Evolutionary conservation across 1,140 invertebrate genomes (phyloP), one percentile per base, ranked within the genome.

Genomic region (Mactra quadrangularis): DNA sequence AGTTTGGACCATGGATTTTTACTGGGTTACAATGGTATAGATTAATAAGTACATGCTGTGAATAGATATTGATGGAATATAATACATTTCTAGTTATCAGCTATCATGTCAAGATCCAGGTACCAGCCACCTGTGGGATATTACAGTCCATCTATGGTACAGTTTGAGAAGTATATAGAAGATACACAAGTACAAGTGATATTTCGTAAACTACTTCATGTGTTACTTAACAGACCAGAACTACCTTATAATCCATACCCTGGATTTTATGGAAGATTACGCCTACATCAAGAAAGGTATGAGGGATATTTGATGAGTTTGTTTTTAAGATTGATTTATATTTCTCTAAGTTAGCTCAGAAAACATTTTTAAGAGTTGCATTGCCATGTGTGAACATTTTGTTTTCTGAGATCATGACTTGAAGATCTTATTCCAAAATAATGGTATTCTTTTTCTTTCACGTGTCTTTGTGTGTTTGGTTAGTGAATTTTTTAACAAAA

Each of bases 241-340:
- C 38, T 84, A 11, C 82, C 82, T 9, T 84, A 84, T 31, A 84
- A 84, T 31, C 82, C 82, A 22, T 84, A 78, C 29, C 82, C 82
- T 29, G 82, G 82, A 22, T 78, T 84, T 38, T 41, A 57, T 52
- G 68, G 41, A 19, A 57, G 78, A 25, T 27, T 82, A 13, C 57
- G 78, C 19, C 25, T 72, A 13, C 57, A 71, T 41, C 66, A 82
- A 38, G 66, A 71, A 38, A 82, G 78, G 78, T 82, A 38, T 41
- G 38, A n/a, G n/a, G n/a, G n/a, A n/a, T n/a, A n/a, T n/a, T n/a
- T n/a, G n/a, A n/a, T n/a, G n/a, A n/a, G n/a, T n/a, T n/a, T n/a
- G n/a, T n/a, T 50, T 50, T 50, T 19, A 19, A 11, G 19, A 11
- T 50, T 50, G 19, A 50, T 50, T 19, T 19, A 50, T 50, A 50